A percentile compares a stretch with the other conserved stretches of the same genome.
Conservation (phyloP, 1,140 invertebrate genomes). For the roundworm (Caenorhabditis elegans) region DNA sequence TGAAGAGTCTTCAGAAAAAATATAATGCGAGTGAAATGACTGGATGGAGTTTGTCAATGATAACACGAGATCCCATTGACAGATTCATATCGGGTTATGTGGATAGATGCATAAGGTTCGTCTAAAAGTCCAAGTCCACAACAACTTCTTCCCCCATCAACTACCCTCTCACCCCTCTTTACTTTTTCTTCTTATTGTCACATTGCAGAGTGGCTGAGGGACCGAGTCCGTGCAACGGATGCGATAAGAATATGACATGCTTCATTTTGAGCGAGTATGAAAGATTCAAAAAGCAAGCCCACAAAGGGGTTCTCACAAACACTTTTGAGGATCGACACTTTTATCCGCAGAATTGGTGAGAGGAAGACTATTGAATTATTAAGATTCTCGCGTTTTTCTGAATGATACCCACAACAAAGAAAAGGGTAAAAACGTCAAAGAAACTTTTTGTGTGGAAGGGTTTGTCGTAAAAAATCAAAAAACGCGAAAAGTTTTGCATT, state of each 20-base stretch:
- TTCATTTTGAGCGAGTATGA: constrained; percentile 33
- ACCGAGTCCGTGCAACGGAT: constrained; percentile 35
- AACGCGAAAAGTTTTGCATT: too few relatives aligned
- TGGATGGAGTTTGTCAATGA: constrained; percentile 3
- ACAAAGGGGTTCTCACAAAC: not conserved
- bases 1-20: not conserved
- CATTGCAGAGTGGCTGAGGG: constrained; percentile 27
- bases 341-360: constrained; percentile 42
- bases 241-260: constrained; percentile 40
- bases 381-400: not conserved
- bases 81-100: constrained; percentile 40
- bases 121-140: not conserved
- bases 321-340: constrained; percentile 40
- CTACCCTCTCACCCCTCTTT: not conserved
- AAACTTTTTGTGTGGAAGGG: too few relatives aligned
- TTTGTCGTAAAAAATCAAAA: not conserved
- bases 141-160: too few relatives aligned
- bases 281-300: constrained; percentile 24
- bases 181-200: not conserved
- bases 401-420: not conserved
- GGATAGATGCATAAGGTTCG: constrained; percentile 43
- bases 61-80: constrained; percentile 36
- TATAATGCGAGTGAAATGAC: not conserved
- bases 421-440: not conserved
- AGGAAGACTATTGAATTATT: not conserved